Evolutionary conservation across 2,888 invertebrate genomes (phyloP).

Genomic region (Agonum fuliginosum): DNA sequence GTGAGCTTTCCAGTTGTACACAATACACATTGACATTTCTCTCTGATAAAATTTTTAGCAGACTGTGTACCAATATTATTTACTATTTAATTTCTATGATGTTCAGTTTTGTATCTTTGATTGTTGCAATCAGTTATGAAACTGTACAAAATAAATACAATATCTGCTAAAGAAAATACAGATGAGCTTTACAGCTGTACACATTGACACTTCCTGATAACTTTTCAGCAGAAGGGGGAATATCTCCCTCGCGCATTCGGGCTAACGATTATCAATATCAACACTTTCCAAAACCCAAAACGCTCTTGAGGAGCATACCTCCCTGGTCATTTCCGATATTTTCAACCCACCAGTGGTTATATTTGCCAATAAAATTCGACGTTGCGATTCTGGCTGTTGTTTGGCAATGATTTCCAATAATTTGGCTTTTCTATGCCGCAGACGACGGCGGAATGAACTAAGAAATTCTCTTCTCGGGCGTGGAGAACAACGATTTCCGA

Average conservation of each 20-base stretch:
- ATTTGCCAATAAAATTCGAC: slow-evolving; percentile 62
- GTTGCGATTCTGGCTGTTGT: slow-evolving; percentile 51
- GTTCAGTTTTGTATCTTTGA: too few relatives aligned
- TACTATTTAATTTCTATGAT: too few relatives aligned
- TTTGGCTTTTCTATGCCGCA: slow-evolving; percentile 58
- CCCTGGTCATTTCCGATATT: slow-evolving; percentile 69
- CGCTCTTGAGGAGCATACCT: slow-evolving; percentile 63
- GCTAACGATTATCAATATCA: slow-evolving; percentile 68
- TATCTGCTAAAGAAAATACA: too few relatives aligned
- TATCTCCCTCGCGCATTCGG: slow-evolving; percentile 63
- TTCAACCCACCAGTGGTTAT: slow-evolving; percentile 65
- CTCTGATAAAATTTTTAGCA: too few relatives aligned
- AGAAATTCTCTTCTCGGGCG: neutral
- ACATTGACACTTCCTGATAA: neutral
- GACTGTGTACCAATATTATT: too few relatives aligned
- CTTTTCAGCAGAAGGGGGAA: too few relatives aligned
- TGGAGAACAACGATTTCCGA: slow-evolving; percentile 53
- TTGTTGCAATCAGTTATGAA: too few relatives aligned
- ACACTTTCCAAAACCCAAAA: slow-evolving; percentile 62
- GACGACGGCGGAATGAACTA: neutral
- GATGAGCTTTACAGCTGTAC: too few relatives aligned
- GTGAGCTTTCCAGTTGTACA: too few relatives aligned
- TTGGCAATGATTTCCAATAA: slow-evolving; percentile 65
- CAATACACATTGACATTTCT: too few relatives aligned
- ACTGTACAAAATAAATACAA: too few relatives aligned